These are phyloP conservation scores for Nymphalis polychloros DNA, from an alignment of 2,888 invertebrate genomes.

Conservation along the genomic window DNA sequence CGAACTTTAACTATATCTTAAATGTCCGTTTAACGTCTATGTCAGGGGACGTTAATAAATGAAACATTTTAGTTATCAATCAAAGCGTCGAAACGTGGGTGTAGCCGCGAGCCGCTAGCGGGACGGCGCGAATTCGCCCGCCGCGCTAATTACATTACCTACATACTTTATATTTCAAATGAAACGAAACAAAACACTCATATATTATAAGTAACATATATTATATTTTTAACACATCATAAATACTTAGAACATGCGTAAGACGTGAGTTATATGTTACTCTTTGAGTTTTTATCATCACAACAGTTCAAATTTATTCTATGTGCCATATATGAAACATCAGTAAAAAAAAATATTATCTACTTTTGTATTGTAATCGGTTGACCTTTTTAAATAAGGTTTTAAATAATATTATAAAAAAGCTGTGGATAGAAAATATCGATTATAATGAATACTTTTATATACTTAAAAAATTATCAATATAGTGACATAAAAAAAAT, in stretches of 20 bases:
- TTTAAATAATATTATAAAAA: too few species aligned
- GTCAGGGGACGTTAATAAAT: constrained; percentile 19
- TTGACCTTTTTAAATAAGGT: too few species aligned
- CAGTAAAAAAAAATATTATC: too few species aligned
- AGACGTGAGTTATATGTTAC: background rate
- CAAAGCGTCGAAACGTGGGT: constrained; percentile 37
- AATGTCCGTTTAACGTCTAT: constrained; percentile 21
- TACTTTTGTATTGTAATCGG: too few species aligned
- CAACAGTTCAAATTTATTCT: background rate
- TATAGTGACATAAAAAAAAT: too few species aligned
- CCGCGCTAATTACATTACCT: constrained; percentile 12
- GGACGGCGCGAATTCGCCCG: constrained; percentile 25
- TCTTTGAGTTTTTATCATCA: background rate
- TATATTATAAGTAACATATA: background rate
- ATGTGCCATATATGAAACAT: too few species aligned
- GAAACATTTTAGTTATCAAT: constrained; percentile 36
- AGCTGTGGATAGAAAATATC: too few species aligned
- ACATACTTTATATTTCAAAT: constrained; percentile 15
- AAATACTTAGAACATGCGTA: background rate
- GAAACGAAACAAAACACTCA: background rate
- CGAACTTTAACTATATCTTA: background rate
- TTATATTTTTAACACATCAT: constrained; percentile 7
- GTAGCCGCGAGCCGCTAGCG: constrained; percentile 24
- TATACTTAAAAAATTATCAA: too few species aligned
- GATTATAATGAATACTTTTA: too few species aligned